Evolutionary conservation across 2,113 vertebrate species (phyloP), one percentile per base, ranked within the genome.

Genomic region (Perca schrenkii): DNA sequence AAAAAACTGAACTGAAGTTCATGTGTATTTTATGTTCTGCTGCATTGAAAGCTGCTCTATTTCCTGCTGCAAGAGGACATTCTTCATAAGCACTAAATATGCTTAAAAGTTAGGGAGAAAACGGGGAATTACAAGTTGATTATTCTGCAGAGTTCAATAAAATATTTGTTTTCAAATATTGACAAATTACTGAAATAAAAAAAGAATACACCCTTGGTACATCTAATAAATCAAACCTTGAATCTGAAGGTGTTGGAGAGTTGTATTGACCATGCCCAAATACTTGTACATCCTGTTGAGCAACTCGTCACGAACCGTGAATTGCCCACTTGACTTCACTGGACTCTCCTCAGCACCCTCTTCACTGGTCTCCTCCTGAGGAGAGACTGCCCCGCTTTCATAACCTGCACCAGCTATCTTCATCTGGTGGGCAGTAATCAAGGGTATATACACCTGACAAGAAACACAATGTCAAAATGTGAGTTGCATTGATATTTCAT

Each of bases 271-370:
- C 61, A 90, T 83, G 52, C 40, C 90, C 8, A 92, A 79, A 65
- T 94, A 96, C 71, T 97, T 97, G 83, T 96, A 90, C 1, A 89
- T 63, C 36, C 92, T 95, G 90, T 95, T 95, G 21, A 97, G 90
- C 73, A 96, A 85, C 43, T 97, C 97, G 50, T 96, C 95, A 0
- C 94, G 91, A 16, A 86, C 82, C 0, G 87, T 10, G 3, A 91
- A 80, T 21, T 80, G 10, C 22, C 89, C 80, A 47, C 63, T 85
- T 4, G 91, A 79, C 66, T 95, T 94, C 22, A 22, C 13, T 5
- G 62, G 50, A 1, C 61, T 10, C 2, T 89, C 67, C 8, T 88
- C 79, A 0, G 78, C 68, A 25, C 50, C 1, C 21, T 7, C 75
- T 34, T 4, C 0, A 0, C 73, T 76, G 0, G 22, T 15, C 12